Percentiles rank a stretch among this genome's conserved stretches.
phyloP scores from a whole-genome alignment of 2,888 invertebrate species.

The Habroteleia sp. region DNA sequence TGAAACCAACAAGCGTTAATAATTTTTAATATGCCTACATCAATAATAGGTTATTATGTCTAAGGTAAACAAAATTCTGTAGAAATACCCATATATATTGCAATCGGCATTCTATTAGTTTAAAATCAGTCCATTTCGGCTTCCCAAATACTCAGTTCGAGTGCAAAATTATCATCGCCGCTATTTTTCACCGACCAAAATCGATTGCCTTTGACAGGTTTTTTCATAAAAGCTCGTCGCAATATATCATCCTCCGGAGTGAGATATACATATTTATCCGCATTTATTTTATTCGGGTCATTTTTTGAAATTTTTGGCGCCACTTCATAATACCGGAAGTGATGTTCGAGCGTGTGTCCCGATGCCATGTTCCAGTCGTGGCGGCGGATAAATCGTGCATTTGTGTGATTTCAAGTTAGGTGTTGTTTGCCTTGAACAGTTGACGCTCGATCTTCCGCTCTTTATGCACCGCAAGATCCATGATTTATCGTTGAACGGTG shows the following conservation, averaged over 20 bases:
- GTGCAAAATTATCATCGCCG: slow-evolving; percentile 5
- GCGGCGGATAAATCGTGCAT: slow-evolving; percentile 42
- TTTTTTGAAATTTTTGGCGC: slow-evolving; percentile 39
- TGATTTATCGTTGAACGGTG: slow-evolving; percentile 64
- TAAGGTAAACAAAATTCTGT: too few relatives aligned
- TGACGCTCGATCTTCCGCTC: slow-evolving; percentile 66
- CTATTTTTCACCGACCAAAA: slow-evolving; percentile 28
- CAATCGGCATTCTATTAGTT: too few relatives aligned
- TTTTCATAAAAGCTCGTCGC: slow-evolving; percentile 4
- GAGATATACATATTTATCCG: slow-evolving; percentile 25
- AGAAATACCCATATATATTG: too few relatives aligned
- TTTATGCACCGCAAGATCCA: slow-evolving; percentile 67
- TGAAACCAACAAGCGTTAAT: too few relatives aligned
- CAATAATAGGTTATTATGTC: too few relatives aligned
- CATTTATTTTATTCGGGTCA: slow-evolving; percentile 42
- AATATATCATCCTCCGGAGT: slow-evolving; percentile 19
- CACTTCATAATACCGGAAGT: slow-evolving; percentile 27
- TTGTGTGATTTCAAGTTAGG: slow-evolving; percentile 44
- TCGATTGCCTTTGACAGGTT: slow-evolving; percentile 18
- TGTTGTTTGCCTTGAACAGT: slow-evolving; percentile 43
- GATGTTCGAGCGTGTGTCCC: slow-evolving; percentile 22
- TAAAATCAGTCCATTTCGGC: too few relatives aligned
- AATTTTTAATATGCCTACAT: too few relatives aligned
- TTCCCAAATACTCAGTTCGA: too few relatives aligned
- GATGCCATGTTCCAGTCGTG: slow-evolving; percentile 32